Evolutionary conservation across 1,140 invertebrate species (phyloP), one percentile per base, ranked within the genome.

Genomic region (Chelonus insularis): DNA sequence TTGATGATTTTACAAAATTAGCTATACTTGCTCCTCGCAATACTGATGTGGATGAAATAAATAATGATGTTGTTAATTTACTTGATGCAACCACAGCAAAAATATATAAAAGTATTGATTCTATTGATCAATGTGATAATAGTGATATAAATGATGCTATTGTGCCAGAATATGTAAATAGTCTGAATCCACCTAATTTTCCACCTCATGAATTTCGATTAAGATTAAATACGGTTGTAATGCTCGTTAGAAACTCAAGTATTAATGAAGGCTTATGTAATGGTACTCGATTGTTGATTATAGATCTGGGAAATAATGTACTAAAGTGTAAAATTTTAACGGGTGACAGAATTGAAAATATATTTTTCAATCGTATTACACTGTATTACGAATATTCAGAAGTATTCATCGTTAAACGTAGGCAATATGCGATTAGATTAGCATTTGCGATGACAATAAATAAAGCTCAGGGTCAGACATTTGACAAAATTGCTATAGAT

Each of bases 171-270:
- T 66, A 59, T 61, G 34, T 70, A n/a, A 70, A 70, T 51, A 47
- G 14, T 23, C 18, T 65, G 6, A 57, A 62, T 16, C 59, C 55
- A 1, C 18, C 62, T 34, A 32, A 36, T 51, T 68, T n/a, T 5
- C 63, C 66, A 16, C 63, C 63, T 37, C 57, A 65, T 47, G 57
- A 66, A 21, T 50, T 69, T 25, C 55, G 63, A 48, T 54, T 70
- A 45, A 66, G 65, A 56, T 47, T 48, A 50, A 66, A 61, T 34
- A 48, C 36, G 7, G 18, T 66, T 5, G 47, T 68, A 20, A 68
- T 68, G 55, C 56, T 67, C 1, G 18, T 68, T 3, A 18, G 64
- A 36, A 67, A 67, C 45, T 16, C 67, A n/a, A 36, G 62, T 32
- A 20, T 59, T 11, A 48, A 41, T 21, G 54, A 60, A 54, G 64